phyloP scores from a whole-genome alignment of 2,113 vertebrate species.

The Thymallus thymallus region DNA sequence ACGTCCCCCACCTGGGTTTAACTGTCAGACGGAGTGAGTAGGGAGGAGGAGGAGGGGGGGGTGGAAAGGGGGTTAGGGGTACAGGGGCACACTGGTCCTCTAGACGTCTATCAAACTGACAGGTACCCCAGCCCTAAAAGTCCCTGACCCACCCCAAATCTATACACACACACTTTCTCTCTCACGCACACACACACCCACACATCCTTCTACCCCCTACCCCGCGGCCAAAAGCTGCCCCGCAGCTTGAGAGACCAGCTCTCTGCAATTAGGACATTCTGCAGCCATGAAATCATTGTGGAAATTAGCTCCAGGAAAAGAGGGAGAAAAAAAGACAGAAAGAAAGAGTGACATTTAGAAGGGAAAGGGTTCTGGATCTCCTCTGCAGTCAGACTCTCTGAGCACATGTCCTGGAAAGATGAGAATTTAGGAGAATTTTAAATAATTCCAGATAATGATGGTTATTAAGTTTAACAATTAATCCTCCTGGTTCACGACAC shows the following conservation, averaged over 20 bases:
- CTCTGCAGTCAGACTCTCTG: slow-evolving; percentile 57
- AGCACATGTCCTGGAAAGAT: slow-evolving; percentile 62
- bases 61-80: too few species aligned
- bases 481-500: slow-evolving; percentile 70
- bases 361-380: slow-evolving; percentile 64
- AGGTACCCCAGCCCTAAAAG: slow-evolving; percentile 23
- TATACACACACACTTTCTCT: slow-evolving; percentile 16
- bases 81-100: slow-evolving; percentile 64
- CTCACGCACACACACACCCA: background rate
- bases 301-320: slow-evolving; percentile 74
- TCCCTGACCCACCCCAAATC: slow-evolving; percentile 59
- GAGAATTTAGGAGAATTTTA: slow-evolving; percentile 53
- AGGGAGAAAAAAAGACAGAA: slow-evolving; percentile 47
- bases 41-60: too few species aligned
- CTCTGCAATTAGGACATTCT: slow-evolving; percentile 77
- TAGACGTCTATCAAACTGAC: slow-evolving; percentile 75
- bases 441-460: slow-evolving; percentile 64
- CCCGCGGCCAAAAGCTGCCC: slow-evolving; percentile 58
- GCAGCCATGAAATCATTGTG: slow-evolving; percentile 74
- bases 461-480: slow-evolving; percentile 75
- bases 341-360: slow-evolving; percentile 48
- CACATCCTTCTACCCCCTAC: background rate
- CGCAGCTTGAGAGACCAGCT: slow-evolving; percentile 68
- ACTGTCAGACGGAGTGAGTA: slow-evolving; percentile 62
- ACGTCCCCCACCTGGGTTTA: slow-evolving; percentile 58